Base-by-base conservation (phyloP, 2,797 vertebrate genomes). In the Myotis myotis region DNA sequence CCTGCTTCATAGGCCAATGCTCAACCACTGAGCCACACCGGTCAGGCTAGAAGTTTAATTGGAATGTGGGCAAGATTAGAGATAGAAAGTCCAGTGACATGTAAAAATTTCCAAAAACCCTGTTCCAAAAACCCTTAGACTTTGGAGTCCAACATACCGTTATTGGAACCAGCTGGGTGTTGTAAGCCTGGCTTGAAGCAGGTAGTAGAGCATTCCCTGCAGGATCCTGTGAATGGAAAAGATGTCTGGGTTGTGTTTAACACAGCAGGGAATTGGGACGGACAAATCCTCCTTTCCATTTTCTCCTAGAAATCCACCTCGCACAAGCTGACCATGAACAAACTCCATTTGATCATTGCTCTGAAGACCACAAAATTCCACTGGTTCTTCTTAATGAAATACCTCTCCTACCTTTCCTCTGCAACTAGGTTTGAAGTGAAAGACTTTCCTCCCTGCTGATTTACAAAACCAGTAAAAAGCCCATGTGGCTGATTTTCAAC, bases 401-500 rank as follows among this genome's bases (percentile, higher is more conserved):
- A 72, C 38, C 4, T 33, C 41, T 85, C 64, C 60, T 23, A 36
- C 25, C 60, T 95, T 57, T 71, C 33, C 12, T 71, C 36, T 20
- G 5, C 47, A 86, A 55, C 36, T 70, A 19, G 13, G 2, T 68
- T 55, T 66, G 13, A 41, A 88, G 28, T 62, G 79, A 85, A 90
- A 70, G 51, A 16, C 87, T 68, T 57, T 47, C 44, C 55, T 93
- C 60, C 62, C 41, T 30, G 79, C 70, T 57, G 20, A 83, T 90
- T 78, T 71, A 70, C 23, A 83, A 85, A 93, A 64, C 15, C 76
- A 49, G 44, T 30, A 28, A 64, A 70, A 81, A 70, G n/a, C 23
- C 83, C 38, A 70, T 51, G 79, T 38, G 62, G 55, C 51, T 88
- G 82, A 85, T 96, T 95, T 95, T 95, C 86, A 85, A 84, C 55